phyloP scores from a whole-genome alignment of 2,113 vertebrate species.

The Fulmarus glacialis region DNA sequence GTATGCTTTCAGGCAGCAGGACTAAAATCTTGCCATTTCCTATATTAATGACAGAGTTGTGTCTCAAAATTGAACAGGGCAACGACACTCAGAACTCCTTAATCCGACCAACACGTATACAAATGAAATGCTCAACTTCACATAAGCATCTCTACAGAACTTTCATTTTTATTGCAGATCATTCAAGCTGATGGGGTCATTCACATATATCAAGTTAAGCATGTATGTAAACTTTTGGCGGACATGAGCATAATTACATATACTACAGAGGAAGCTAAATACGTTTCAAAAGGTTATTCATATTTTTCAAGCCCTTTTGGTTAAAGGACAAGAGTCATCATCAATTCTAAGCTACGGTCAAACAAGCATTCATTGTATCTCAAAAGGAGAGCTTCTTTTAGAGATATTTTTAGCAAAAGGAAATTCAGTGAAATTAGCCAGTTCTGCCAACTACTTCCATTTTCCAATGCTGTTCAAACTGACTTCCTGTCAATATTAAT shows the following conservation, averaged over 20 bases:
- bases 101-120: background rate
- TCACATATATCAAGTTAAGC: background rate
- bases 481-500: constrained; percentile 59
- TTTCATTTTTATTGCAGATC: background rate
- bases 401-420: constrained; percentile 60
- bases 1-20: background rate
- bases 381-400: constrained; percentile 51
- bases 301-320: constrained; percentile 32
- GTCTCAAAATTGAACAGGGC: background rate
- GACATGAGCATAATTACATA: background rate
- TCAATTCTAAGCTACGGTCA: background rate
- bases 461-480: constrained; percentile 54
- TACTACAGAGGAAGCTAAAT: background rate
- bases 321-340: constrained; percentile 51
- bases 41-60: background rate
- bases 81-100: background rate
- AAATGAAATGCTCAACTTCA: background rate
- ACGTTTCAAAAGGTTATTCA: constrained; percentile 44
- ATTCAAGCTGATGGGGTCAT: background rate
- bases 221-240: background rate
- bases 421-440: constrained; percentile 52
- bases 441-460: constrained; percentile 60
- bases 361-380: constrained; percentile 56
- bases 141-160: background rate
- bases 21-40: background rate